A percentile compares a stretch with the other conserved stretches of the same genome.
These are phyloP conservation scores for Phaethon lepturus DNA, from an alignment of 2,113 vertebrate species.

Conservation along the genomic window DNA sequence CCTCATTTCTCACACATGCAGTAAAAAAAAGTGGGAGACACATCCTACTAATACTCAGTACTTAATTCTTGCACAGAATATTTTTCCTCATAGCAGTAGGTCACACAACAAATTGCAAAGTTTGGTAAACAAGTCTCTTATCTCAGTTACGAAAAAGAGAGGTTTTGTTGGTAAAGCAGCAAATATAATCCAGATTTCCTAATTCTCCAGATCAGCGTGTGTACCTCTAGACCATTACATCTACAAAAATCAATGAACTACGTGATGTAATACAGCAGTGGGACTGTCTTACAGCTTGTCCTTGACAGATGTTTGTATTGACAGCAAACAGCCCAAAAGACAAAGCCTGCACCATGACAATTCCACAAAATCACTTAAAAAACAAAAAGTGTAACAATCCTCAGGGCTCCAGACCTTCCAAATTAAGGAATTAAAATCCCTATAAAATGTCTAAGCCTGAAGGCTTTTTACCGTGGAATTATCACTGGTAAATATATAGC, in stretches of 20 bases:
- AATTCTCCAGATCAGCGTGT: neutral
- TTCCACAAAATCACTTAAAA: constrained; percentile 45
- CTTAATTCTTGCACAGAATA: neutral
- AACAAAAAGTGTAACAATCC: neutral
- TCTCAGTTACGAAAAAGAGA: neutral
- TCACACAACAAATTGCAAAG: neutral
- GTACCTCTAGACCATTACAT: neutral
- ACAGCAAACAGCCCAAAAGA: constrained; percentile 46
- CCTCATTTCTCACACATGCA: neutral
- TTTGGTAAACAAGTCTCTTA: neutral
- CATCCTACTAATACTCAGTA: neutral
- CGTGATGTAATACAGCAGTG: neutral
- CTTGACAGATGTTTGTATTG: constrained; percentile 64
- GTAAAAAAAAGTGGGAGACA: neutral
- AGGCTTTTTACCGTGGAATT: constrained; percentile 44
- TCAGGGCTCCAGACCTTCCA: constrained; percentile 44
- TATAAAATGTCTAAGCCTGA: neutral
- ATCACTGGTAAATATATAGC: constrained; percentile 60
- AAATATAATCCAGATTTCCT: neutral
- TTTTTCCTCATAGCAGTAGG: neutral
- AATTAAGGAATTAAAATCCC: constrained; percentile 59
- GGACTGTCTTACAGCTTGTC: constrained; percentile 20
- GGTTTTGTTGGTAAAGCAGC: neutral
- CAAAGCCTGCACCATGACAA: constrained; percentile 35
- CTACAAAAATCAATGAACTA: neutral